Evolutionary conservation across 2,797 vertebrate species (phyloP), one percentile per base, ranked within the genome.

Genomic region (Coregonus ussuriensis): DNA sequence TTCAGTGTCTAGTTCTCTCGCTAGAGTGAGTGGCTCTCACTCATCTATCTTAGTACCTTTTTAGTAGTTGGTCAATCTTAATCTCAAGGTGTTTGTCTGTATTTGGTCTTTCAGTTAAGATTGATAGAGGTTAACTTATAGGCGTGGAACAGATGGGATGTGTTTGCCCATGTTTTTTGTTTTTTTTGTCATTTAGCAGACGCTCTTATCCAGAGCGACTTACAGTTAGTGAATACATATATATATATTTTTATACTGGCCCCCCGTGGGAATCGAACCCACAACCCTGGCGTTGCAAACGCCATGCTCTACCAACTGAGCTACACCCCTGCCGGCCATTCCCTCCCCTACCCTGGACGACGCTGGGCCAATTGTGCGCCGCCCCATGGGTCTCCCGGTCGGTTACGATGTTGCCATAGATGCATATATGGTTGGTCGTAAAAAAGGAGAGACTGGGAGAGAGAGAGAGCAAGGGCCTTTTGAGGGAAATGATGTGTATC

Each of bases 401-500:
- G 25, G 25, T 25, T 25, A 25, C 25, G 25, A 25, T 25, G 25
- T 66, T 18, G 54, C 21, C 71, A n/a, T 4, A 75, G 62, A 74
- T 53, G 74, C 72, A 81, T 73, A 62, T 59, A 62, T 59, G 75
- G 77, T 71, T 47, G 81, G 41, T 6, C 3, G 18, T 72, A 74
- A 74, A 87, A 11, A 7, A 9, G 41, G 31, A 33, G 31, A 33
- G 31, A 74, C 62, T 0, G 18, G 77, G 77, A 63, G 74, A 33
- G 77, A 68, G 35, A 76, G 79, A 81, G 37, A 31, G 6, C 31
- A 21, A 78, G 53, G 65, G 37, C 86, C 80, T 82, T 83, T 79
- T 79, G 83, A 84, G 82, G 81, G 86, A 88, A 90, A 90, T 87
- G 81, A 79, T 76, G 87, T 88, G 86, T 79, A 88, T 79, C 85